Evolutionary conservation across 2,797 vertebrate species (phyloP), one percentile per base, ranked within the genome.

Genomic region (Buphagus erythrorhynchus): DNA sequence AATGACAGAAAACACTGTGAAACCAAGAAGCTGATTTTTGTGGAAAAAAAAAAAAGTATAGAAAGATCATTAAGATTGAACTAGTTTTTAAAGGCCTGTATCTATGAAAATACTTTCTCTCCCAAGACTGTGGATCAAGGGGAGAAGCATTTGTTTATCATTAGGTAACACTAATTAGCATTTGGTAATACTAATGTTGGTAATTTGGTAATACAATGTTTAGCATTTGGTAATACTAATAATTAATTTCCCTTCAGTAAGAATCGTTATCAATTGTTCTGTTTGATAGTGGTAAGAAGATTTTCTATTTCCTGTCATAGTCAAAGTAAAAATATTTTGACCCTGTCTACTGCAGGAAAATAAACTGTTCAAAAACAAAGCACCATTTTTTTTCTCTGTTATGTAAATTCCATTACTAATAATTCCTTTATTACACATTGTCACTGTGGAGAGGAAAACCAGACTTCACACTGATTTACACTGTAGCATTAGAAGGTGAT

Each of bases 1-100:
- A 57, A 71, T 22, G 16, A 16, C 11, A 29, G 9, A 57, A 16
- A 13, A 21, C 2, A 19, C 3, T 87, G n/a, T 75, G 42, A 71
- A 91, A 87, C 65, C 16, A 71, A 61, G 13, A 75, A 59, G 5
- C 28, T 66, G 25, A 26, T 76, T 78, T 75, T 71, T 19, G 20
- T 12, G 1, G 0, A 4, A 1, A 4, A 15, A 35, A 51, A 54
- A 38, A 72, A 7, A 0, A 63, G 12, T 57, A 11, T 19, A 54
- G 14, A 51, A 79, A 54, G 28, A 61, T 38, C 5, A 25, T 66
- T 62, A 20, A 36, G 5, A 2, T 51, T 84, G 55, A 89, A 51
- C 9, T 74, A 78, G 7, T 40, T 16, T 40, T 87, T 81, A 45
- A 87, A 82, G 13, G 5, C 36, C 17, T 45, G 1, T 38, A 20